Evolutionary conservation across 2,113 vertebrate genomes (phyloP), one percentile per base, ranked within the genome.

Genomic region (Willisornis vidua): DNA sequence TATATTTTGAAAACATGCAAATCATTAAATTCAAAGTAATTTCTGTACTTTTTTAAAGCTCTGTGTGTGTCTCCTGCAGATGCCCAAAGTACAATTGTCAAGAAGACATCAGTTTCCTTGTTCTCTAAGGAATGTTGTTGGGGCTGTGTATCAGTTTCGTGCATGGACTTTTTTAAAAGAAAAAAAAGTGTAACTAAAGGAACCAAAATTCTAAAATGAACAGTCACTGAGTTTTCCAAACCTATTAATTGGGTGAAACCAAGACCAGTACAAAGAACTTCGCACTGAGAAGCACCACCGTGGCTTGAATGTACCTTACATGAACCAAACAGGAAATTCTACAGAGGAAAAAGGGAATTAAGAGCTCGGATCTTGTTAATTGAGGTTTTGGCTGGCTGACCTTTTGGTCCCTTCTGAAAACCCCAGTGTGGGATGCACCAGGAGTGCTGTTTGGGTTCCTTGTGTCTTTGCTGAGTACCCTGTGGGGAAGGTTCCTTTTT

Each of bases 391-490:
- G 6, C 37, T 9, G 3, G 29, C 7, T 57, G 62, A 43, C 25
- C 46, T 81, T 85, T 28, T 9, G 37, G 31, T 39, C 14, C 29
- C 57, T 87, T n/a, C 22, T 35, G 68, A 43, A 86, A 75, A 41
- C 13, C 24, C 18, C 26, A 3, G 1, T 31, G 43, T 19, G 62
- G 54, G 55, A 15, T 31, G 25, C 7, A 3, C 41, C 33, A 4
- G 1, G 4, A 19, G 15, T 19, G 26, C 11, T 6, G 0, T 31
- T 63, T 35, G 61, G 45, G 18, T 77, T 61, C 18, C 3, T 57
- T 8, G 0, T 2, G 4, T 54, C 37, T 83, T 6, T n/a, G 37
- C 18, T 78, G 61, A 14, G 22, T n/a, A 0, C 1, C 0, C 0
- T 2, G 9, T 24, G 79, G 28, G 15, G 9, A 18, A 8, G 20